These are phyloP conservation scores for Axinella damicornis DNA, from an alignment of 37 sponge, comb jelly and placozoan species.

Conservation along the genomic window DNA sequence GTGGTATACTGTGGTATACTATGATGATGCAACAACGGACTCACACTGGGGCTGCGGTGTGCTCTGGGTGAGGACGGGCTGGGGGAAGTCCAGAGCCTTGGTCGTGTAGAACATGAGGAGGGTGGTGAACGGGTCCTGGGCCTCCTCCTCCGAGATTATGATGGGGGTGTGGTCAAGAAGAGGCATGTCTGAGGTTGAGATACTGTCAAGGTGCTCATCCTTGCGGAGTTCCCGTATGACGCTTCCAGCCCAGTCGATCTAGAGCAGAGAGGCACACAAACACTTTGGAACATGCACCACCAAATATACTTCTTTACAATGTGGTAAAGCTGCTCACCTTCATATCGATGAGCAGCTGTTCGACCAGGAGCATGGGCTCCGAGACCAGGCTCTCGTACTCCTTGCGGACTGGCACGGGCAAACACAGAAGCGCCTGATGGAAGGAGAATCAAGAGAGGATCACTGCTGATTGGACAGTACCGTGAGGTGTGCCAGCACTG, in stretches of 20 bases:
- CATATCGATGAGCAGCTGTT: constrained; percentile 89
- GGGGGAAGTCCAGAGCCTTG: constrained; percentile 77
- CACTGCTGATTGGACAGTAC: too few relatives aligned
- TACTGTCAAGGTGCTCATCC: constrained; percentile 8
- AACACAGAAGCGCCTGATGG: constrained; percentile 72
- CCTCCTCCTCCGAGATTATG: not conserved
- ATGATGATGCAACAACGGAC: too few relatives aligned
- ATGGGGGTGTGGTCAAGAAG: constrained; percentile 23
- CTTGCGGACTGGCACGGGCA: constrained; percentile 40
- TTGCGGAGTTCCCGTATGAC: constrained; percentile 52
- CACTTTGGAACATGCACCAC: not conserved
- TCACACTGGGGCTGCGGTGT: constrained; percentile 41
- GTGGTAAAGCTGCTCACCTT: constrained; percentile 75
- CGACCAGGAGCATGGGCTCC: constrained; percentile 75
- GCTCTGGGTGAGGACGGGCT: constrained; percentile 27
- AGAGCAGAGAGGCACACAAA: not conserved
- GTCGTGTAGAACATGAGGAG: constrained; percentile 71
- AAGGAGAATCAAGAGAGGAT: not conserved
- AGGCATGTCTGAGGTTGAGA: constrained; percentile 41
- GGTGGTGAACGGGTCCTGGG: constrained; percentile 40
- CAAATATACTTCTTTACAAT: not conserved
- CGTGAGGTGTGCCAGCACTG: too few relatives aligned
- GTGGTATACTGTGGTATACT: too few relatives aligned
- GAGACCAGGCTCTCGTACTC: constrained; percentile 62
- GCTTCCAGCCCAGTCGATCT: constrained; percentile 78